A percentile compares a stretch with the other conserved stretches of the same genome.
Conservation (phyloP, 64 coral and sea anemone species). For the Catalaphyllia jardinei region DNA sequence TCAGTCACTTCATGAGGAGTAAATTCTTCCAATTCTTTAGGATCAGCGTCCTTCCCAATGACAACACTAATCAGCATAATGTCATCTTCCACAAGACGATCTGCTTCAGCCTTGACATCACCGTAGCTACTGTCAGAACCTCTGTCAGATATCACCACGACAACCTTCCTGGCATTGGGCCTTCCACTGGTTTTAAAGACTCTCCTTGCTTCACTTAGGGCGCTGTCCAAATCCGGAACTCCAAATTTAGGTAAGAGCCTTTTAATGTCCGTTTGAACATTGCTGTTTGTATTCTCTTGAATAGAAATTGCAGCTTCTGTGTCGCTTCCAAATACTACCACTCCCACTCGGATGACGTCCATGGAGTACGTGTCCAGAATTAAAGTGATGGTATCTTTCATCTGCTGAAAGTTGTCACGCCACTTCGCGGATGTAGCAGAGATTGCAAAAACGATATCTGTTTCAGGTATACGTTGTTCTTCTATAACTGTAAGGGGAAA, state of each 20-base stretch:
- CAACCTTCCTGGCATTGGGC: conserved; percentile 64
- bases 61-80: conserved; percentile 73
- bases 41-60: conserved; percentile 63
- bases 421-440: conserved; percentile 48
- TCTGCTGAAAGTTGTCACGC: conserved; percentile 60
- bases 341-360: conserved; percentile 58
- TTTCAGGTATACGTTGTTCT: conserved; percentile 64
- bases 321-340: conserved; percentile 56
- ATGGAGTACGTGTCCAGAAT: conserved; percentile 70
- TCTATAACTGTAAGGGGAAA: conserved; percentile 21
- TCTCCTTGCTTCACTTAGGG: conserved; percentile 59
- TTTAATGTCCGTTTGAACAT: background rate
- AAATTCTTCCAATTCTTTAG: conserved; percentile 36
- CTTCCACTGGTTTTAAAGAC: conserved; percentile 78
- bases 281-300: background rate
- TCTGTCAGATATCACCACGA: conserved; percentile 82
- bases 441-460: conserved; percentile 83
- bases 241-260: conserved; percentile 37
- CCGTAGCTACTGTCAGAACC: conserved; percentile 33
- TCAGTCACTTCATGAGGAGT: conserved; percentile 63
- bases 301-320: conserved; percentile 2
- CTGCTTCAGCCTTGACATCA: conserved; percentile 50
- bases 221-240: conserved; percentile 60
- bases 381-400: conserved; percentile 69
- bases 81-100: conserved; percentile 56